A percentile compares a stretch with the other conserved stretches of the same genome.
These are phyloP conservation scores for Cochlearius cochlearius DNA, from an alignment of 2,113 vertebrate species.

Conservation along the genomic window DNA sequence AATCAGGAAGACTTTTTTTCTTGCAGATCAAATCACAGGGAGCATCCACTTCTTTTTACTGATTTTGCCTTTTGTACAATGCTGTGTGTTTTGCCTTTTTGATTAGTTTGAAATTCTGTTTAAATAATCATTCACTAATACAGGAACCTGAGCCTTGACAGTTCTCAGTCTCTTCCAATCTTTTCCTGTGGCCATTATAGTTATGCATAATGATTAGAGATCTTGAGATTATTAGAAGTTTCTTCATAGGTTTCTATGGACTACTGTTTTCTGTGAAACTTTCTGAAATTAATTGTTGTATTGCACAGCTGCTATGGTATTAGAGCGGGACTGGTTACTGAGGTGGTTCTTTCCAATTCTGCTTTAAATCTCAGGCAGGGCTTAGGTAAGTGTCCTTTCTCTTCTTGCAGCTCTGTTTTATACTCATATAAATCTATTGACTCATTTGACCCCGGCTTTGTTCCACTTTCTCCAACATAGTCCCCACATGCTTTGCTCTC, in stretches of 20 bases:
- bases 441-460: not conserved
- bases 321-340: not conserved
- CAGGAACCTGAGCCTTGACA: not conserved
- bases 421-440: not conserved
- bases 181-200: not conserved
- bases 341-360: not conserved
- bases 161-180: not conserved
- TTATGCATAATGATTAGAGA: not conserved
- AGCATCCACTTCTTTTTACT: not conserved
- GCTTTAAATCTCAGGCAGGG: not conserved
- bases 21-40: not conserved
- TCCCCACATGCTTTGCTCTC: not conserved
- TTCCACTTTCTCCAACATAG: not conserved
- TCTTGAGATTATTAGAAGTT: not conserved
- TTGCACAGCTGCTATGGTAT: not conserved
- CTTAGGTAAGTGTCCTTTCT: not conserved
- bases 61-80: not conserved
- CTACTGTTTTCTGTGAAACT: not conserved
- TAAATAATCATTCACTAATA: not conserved
- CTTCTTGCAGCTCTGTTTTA: not conserved
- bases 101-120: not conserved
- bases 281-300: not conserved
- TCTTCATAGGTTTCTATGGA: not conserved
- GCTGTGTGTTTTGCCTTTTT: not conserved
- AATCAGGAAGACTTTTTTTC: not conserved